A percentile compares a stretch with the other conserved stretches of the same genome.
These are phyloP conservation scores for Ladona fulva DNA, from an alignment of 1,140 invertebrate species.

Conservation along the genomic window DNA sequence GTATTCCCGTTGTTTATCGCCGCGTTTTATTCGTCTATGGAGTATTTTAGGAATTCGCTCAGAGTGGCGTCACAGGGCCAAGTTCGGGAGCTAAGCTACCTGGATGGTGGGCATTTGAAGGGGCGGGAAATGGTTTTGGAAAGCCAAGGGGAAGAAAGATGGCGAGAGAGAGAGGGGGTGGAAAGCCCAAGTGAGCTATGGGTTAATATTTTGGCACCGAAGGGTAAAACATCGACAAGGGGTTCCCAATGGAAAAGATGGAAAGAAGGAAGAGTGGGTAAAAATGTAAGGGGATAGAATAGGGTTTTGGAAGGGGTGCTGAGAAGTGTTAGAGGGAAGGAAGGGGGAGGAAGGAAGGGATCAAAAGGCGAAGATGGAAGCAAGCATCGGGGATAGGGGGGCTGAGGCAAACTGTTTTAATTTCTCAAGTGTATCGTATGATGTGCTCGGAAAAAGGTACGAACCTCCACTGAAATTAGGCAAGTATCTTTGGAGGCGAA, in stretches of 20 bases:
- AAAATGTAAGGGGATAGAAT: conserved; percentile 14
- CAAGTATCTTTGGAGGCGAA: too few species aligned
- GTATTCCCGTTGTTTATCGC: too few species aligned
- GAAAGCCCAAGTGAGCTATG: conserved; percentile 19
- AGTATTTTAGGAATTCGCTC: too few species aligned
- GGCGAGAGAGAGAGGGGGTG: not conserved
- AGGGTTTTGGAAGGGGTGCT: not conserved
- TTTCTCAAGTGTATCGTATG: too few species aligned
- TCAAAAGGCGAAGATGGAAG: not conserved
- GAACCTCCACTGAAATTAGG: too few species aligned
- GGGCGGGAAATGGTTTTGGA: conserved; percentile 11
- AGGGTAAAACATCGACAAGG: conserved; percentile 15
- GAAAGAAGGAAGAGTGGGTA: conserved; percentile 13
- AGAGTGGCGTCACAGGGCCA: too few species aligned
- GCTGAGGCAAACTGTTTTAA: not conserved
- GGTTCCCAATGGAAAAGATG: conserved; percentile 16
- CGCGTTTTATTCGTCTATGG: too few species aligned
- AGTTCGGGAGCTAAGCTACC: not conserved
- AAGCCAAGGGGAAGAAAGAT: not conserved
- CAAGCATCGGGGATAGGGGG: conserved; percentile 3
- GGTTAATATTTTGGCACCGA: conserved; percentile 23
- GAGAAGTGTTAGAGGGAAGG: conserved; percentile 12
- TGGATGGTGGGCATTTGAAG: not conserved
- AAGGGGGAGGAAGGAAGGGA: not conserved
- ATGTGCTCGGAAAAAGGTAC: too few species aligned